Base-by-base conservation (phyloP, 1,140 invertebrate genomes). In the Brachionus calyciflorus region DNA sequence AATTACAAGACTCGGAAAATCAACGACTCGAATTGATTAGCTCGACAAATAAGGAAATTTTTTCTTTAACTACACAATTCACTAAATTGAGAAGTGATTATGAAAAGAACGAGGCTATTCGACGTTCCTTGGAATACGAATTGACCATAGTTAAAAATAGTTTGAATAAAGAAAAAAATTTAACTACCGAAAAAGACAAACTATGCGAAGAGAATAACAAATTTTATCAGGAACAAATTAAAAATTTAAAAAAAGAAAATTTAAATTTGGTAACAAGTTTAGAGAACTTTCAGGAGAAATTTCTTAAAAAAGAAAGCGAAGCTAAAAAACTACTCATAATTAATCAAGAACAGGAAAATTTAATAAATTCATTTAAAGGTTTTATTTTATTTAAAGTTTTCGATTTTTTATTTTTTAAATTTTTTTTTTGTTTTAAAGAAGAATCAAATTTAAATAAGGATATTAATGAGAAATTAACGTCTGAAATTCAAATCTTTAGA, bases 211-310 rank as follows among this genome's bases (percentile, higher is more conserved):
- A 65, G 44, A 65, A 65, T 17, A 44, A 9, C 19, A 65, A 65
- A 17, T 44, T 65, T 24, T 65, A 65, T 24, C 37, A 65, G n/a
- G 60, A 65, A 28, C 60, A 65, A 14, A 14, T 65, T 9, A 65
- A 65, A 65, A 65, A 44, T 65, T 44, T 65, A n/a, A 65, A 65
- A 44, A 65, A 65, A 28, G 60, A 65, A 65, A 65, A 65, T 44
- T 9, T 44, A 21, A 65, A 41, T 19, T 65, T 65, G 40, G 37
- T 17, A 7, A 65, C 19, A 44, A 44, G 33, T 44, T 41, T 44
- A 1, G 40, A 65, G 24, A 44, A 65, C 44, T 26, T 44, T 2
- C 37, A 65, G 14, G 60, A 65, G 24, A 65, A 65, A 65, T 12
- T 44, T 12, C n/a, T 21, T n/a, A 65, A 65, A 65, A 65, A 65